Conservation (phyloP, 2,888 invertebrate species). For the Incurvaria masculella region DNA sequence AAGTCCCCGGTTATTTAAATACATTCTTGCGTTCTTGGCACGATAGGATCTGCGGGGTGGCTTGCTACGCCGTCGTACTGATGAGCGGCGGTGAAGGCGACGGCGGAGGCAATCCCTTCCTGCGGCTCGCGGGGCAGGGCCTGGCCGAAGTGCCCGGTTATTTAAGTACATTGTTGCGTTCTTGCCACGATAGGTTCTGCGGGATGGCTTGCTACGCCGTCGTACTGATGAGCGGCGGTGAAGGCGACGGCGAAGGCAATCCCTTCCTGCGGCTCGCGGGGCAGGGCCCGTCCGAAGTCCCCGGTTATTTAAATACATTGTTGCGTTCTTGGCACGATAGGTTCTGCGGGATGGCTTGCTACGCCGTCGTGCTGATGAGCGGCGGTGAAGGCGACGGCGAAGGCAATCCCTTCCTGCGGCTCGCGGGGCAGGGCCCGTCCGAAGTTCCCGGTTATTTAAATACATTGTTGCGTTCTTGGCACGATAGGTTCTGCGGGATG, state of each 20-base stretch:
- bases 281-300: constrained; percentile 62
- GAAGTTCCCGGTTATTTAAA: constrained; percentile 61
- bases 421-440: constrained; percentile 58
- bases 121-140: constrained; percentile 62
- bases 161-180: too few relatives aligned
- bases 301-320: constrained; percentile 59
- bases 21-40: too few relatives aligned
- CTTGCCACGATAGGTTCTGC: constrained; percentile 35
- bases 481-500: constrained; percentile 44
- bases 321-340: too few relatives aligned
- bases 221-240: constrained; percentile 43
- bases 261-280: constrained; percentile 64
- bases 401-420: constrained; percentile 65
- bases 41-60: constrained; percentile 44
- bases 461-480: constrained; percentile 8
- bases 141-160: constrained; percentile 63
- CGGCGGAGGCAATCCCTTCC: constrained; percentile 60
- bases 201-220: constrained; percentile 49
- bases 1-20: constrained; percentile 61
- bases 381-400: constrained; percentile 46
- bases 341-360: constrained; percentile 17
- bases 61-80: constrained; percentile 49
- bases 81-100: constrained; percentile 47
- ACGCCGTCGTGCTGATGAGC: constrained; percentile 49
- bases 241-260: constrained; percentile 56